Percentiles rank a stretch among this genome's conserved stretches.
Conservation (phyloP, 1,140 invertebrate genomes). For the Philotrypesis tridentata region DNA sequence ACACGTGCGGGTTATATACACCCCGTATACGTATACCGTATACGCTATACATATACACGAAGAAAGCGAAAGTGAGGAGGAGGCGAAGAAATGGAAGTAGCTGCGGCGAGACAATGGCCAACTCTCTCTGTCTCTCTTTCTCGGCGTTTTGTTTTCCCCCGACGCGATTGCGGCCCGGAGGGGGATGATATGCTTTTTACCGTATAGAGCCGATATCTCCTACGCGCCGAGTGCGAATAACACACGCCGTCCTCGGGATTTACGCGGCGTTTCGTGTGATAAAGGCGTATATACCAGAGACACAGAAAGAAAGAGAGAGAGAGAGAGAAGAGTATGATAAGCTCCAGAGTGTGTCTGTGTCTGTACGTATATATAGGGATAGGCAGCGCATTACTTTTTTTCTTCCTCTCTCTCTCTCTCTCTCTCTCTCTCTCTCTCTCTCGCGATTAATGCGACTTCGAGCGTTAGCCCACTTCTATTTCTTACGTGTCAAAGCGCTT, state of each 20-base stretch:
- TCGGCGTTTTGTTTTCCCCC: not conserved
- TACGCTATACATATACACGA: too few species aligned
- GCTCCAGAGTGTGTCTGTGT: not conserved
- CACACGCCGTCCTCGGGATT: not conserved
- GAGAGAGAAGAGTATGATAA: not conserved
- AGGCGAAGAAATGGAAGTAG: not conserved
- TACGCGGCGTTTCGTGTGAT: not conserved
- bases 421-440: too few species aligned
- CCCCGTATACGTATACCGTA: too few species aligned
- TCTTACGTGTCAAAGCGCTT: not conserved
- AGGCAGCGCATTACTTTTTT: not conserved
- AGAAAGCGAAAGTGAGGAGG: not conserved
- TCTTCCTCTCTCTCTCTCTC: too few species aligned
- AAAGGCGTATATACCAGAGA: not conserved
- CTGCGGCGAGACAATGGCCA: not conserved
- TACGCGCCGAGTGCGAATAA: not conserved
- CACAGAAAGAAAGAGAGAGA: not conserved
- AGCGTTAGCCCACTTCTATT: not conserved
- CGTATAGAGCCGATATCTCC: not conserved
- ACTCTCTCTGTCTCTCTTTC: too few species aligned
- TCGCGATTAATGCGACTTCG: not conserved
- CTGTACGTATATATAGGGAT: not conserved
- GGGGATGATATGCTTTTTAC: slow-evolving; percentile 10
- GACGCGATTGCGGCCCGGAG: not conserved
- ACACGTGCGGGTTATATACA: not conserved